Evolutionary conservation across 2,888 invertebrate genomes (phyloP).

Genomic region (Sminthurinus aureus): DNA sequence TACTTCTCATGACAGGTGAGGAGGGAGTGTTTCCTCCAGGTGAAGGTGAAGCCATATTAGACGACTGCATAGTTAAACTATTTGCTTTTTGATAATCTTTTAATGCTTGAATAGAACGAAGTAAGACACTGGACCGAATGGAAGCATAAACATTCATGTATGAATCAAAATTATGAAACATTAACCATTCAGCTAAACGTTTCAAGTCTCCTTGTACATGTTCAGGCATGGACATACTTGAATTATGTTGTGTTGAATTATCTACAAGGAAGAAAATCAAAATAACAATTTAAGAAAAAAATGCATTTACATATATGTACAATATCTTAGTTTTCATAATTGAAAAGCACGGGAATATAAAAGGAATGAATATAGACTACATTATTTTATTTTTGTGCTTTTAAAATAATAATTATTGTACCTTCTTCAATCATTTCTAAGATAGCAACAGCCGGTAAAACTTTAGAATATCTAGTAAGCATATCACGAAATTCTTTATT

Average conservation of each 20-base stretch:
- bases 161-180: constrained; percentile 76
- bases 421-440: constrained; percentile 80
- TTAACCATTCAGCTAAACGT: constrained; percentile 85
- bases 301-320: not conserved
- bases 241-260: constrained; percentile 57
- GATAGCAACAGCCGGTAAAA: constrained; percentile 84
- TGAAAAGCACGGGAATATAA: too few species aligned
- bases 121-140: constrained; percentile 78
- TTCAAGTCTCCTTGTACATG: constrained; percentile 75
- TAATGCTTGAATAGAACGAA: constrained; percentile 76
- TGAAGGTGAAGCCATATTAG: constrained; percentile 54
- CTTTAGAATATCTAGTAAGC: constrained; percentile 83
- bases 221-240: constrained; percentile 68
- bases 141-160: constrained; percentile 79
- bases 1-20: constrained; percentile 49
- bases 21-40: constrained; percentile 52
- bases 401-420: too few species aligned
- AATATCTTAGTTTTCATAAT: too few species aligned
- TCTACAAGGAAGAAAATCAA: constrained; percentile 32
- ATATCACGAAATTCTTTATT: constrained; percentile 89
- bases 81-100: constrained; percentile 77
- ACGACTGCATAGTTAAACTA: constrained; percentile 59
- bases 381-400: too few species aligned
- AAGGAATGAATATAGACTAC: constrained; percentile 53
- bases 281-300: not conserved